These are phyloP conservation scores for Antheraea assamensis DNA, from an alignment of 2,888 invertebrate species.

Conservation along the genomic window DNA sequence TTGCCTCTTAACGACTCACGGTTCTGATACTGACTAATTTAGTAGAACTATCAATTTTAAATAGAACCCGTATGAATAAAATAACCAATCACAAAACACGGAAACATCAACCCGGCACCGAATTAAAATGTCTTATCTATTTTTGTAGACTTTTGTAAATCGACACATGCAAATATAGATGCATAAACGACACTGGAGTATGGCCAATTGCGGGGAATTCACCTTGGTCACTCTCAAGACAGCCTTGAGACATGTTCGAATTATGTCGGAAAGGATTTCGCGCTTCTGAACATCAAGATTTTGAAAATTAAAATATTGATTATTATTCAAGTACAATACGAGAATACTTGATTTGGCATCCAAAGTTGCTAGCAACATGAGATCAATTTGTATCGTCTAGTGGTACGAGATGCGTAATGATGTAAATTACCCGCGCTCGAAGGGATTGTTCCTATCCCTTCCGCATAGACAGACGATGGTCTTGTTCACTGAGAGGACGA, in stretches of 20 bases:
- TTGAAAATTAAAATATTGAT: constrained; percentile 1
- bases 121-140: constrained; percentile 45
- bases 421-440: constrained; percentile 79
- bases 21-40: constrained; percentile 61
- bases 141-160: constrained; percentile 39
- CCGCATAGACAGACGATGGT: constrained; percentile 81
- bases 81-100: constrained; percentile 51
- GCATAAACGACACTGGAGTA: constrained; percentile 45
- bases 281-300: constrained; percentile 27
- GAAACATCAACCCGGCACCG: constrained; percentile 39
- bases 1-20: constrained; percentile 50
- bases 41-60: constrained; percentile 53
- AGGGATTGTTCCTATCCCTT: constrained; percentile 72
- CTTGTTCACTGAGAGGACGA: constrained; percentile 78
- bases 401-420: constrained; percentile 53
- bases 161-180: constrained; percentile 32
- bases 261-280: constrained; percentile 57
- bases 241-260: constrained; percentile 64
- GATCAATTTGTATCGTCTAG: constrained; percentile 44
- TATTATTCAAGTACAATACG: neutral
- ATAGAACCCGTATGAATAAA: constrained; percentile 55
- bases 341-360: constrained; percentile 20
- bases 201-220: constrained; percentile 56
- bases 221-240: constrained; percentile 67
- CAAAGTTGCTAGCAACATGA: constrained; percentile 39